Evolutionary conservation across 2,113 vertebrate species (phyloP).

Genomic region (Salvelinus alpinus): DNA sequence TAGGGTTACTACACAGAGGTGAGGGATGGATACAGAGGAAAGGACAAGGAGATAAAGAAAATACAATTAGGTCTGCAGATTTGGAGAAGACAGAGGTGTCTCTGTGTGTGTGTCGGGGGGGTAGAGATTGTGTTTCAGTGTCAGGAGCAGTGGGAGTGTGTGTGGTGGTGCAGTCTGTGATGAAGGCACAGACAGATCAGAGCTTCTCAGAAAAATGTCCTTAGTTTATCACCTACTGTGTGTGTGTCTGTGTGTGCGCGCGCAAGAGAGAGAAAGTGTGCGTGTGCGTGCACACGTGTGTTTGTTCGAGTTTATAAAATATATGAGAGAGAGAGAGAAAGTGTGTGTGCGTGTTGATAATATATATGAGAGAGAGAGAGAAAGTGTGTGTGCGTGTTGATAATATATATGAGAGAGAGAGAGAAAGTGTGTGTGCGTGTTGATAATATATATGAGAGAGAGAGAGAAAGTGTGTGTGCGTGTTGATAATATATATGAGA

Average conservation of each 20-base stretch:
- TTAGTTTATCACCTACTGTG: slow-evolving; percentile 53
- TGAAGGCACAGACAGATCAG: slow-evolving; percentile 36
- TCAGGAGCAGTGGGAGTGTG: not conserved
- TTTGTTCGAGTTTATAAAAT: slow-evolving; percentile 13
- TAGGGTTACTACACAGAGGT: no score
- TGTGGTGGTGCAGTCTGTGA: not conserved
- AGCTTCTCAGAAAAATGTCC: slow-evolving; percentile 51
- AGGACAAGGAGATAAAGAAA: slow-evolving; percentile 48
- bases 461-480: not conserved
- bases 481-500: not conserved
- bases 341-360: no score
- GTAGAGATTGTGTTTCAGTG: not conserved
- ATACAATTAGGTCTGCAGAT: not conserved
- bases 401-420: slow-evolving; percentile 30
- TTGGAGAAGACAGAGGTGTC: slow-evolving; percentile 16
- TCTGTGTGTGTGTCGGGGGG: not conserved
- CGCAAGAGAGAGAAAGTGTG: not conserved
- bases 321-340: not conserved
- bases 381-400: no score
- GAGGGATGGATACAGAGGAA: not conserved
- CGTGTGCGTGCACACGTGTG: not conserved
- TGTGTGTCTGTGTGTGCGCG: slow-evolving; percentile 25
- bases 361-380: slow-evolving; percentile 2
- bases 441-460: slow-evolving; percentile 1
- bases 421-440: slow-evolving; percentile 26